These are phyloP conservation scores for Ariopsis seemanni DNA, from an alignment of 2,113 vertebrate species.

Conservation along the genomic window DNA sequence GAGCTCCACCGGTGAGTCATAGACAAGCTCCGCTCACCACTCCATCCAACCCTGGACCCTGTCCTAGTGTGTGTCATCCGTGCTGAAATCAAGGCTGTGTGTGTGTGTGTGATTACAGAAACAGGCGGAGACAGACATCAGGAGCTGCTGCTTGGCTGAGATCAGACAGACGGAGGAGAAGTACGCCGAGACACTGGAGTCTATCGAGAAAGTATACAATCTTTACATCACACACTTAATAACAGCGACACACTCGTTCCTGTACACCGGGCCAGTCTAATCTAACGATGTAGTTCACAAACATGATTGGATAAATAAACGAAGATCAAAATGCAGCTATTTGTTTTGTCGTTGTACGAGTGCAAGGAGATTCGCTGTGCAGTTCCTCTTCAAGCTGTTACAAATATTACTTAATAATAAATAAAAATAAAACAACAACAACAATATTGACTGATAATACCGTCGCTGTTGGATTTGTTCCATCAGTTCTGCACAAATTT, in stretches of 20 bases:
- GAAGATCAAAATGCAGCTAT: not conserved
- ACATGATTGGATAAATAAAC: not conserved
- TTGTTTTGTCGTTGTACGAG: too few species aligned
- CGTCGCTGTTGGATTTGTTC: too few species aligned
- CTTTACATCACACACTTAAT: not conserved
- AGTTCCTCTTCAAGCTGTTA: too few species aligned
- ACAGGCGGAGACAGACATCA: slow-evolving; percentile 88
- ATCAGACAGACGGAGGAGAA: slow-evolving; percentile 98
- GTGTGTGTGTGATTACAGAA: slow-evolving; percentile 76
- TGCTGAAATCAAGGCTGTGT: not conserved
- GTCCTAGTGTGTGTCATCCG: slow-evolving; percentile 7
- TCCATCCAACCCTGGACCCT: not conserved
- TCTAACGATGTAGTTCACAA: not conserved
- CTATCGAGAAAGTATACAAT: slow-evolving; percentile 85
- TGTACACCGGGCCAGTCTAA: not conserved
- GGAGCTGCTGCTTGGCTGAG: slow-evolving; percentile 90
- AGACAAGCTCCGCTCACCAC: not conserved
- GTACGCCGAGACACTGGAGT: slow-evolving; percentile 94
- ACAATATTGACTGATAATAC: too few species aligned
- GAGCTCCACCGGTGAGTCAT: slow-evolving; percentile 79
- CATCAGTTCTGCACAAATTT: too few species aligned
- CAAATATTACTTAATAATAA: too few species aligned
- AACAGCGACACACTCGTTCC: not conserved
- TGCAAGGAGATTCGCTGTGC: too few species aligned
- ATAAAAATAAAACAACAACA: too few species aligned